A percentile compares a stretch with the other conserved stretches of the same genome.
phyloP scores from a whole-genome alignment of 2,113 vertebrate species.

The Anolis sagrei region DNA sequence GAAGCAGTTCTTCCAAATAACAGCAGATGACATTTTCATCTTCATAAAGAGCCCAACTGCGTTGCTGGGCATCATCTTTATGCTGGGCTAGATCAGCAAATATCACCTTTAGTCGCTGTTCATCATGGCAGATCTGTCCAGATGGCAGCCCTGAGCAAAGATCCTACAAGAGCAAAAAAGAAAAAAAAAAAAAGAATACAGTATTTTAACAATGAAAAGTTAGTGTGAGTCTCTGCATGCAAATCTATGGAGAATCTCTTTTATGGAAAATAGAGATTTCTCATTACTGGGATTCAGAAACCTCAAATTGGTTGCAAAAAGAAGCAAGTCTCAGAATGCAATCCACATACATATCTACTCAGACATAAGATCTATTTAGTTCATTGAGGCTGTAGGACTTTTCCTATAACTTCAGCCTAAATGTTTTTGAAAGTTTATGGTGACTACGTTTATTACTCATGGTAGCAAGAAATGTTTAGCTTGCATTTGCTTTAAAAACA shows the following conservation, averaged over 20 bases:
- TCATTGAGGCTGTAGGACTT: background rate
- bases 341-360: background rate
- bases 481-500: background rate
- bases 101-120: constrained; percentile 96
- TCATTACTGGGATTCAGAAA: constrained; percentile 5
- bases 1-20: constrained; percentile 87
- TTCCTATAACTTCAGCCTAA: background rate
- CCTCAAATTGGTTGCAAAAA: background rate
- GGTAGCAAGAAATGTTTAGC: background rate
- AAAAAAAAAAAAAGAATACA: constrained; percentile 33
- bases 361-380: background rate
- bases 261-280: background rate
- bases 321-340: background rate
- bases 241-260: background rate
- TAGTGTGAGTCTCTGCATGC: background rate
- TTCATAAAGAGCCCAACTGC: constrained; percentile 88
- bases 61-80: constrained; percentile 95
- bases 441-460: background rate
- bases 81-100: constrained; percentile 90
- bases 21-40: constrained; percentile 84
- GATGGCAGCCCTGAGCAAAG: constrained; percentile 85
- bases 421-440: background rate
- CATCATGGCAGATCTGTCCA: constrained; percentile 95
- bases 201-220: background rate
- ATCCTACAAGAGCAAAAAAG: constrained; percentile 85